Evolutionary conservation across 2,888 invertebrate species (phyloP), one percentile per base, ranked within the genome.

Genomic region (Trilocha varians): DNA sequence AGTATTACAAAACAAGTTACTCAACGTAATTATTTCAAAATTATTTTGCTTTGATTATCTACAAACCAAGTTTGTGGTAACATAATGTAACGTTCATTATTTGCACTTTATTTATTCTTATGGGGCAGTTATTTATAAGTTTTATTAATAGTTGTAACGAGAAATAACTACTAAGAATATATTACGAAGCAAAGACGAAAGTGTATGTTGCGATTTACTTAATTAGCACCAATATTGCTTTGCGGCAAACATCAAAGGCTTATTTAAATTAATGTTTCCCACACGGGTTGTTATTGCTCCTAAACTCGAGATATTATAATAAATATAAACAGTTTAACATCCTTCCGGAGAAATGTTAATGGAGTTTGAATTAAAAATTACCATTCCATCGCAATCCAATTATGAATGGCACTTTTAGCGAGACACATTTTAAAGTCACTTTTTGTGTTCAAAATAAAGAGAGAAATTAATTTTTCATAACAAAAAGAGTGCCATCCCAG

Each of bases 391-490:
- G 43, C 43, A 45, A 47, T 42, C 41, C 44, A 53, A 50, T 48
- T 45, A 57, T 46, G 50, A 49, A 54, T 48, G 44, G 45, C 46
- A 51, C 46, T 59, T 58, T 57, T 46, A 53, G 59, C 51, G 40
- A 51, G 57, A 50, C 52, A 53, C 48, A 43, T 47, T 53, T 50
- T 44, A 45, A 56, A 50, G 48, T 46, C 48, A 57, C 53, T 62
- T 65, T 66, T 59, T 57, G 53, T 57, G 55, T 63, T 55, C 53
- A 46, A 52, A 59, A 57, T 62, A 61, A 62, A 59, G 57, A 56
- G 46, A 48, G 43, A 58, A 66, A 73, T 67, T 65, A 66, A 63
- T 70, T 70, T 70, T 65, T 62, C 62, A 62, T 49, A 58, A 62
- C 61, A 66, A 65, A 69, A 65, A 60, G 57, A 61, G 61, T 57